Base-by-base conservation (phyloP, 2,797 vertebrate genomes). In the Chromobotia macracanthus region DNA sequence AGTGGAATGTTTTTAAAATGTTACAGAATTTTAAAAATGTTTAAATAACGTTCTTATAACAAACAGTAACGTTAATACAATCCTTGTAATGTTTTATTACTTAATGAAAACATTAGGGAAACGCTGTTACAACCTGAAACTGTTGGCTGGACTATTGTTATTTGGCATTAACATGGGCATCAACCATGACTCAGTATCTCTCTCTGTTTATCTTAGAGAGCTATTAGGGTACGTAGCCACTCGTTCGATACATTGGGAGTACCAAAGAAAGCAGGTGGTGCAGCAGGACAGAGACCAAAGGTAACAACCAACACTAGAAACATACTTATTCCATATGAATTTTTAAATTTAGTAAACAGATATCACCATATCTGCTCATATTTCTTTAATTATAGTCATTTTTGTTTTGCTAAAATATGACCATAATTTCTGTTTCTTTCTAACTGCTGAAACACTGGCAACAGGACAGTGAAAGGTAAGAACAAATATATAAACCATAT, bases 181-280 rank as follows among this genome's bases (percentile, higher is more conserved):
- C 18, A 67, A 16, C 28, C 41, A 35, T 28, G 2, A 50, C 4
- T 61, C 31, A 55, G 44, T 60, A 41, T 79, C 56, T 63, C 25
- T 82, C 41, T 65, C 7, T 48, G n/a, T n/a, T n/a, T n/a, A 35
- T 72, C 66, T 85, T 85, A 96, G 95, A 93, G 95, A 86, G 95
- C 95, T 85, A 96, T 97, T 83, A 88, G 96, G 84, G 96, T 96
- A 58, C 91, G 96, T 74, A 97, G 96, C 87, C 95, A 97, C 88
- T 96, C 95, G 16, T 95, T 97, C 86, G 96, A 97, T 85, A 94
- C 93, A 68, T 91, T 95, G 77, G 95, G 94, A 8, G 90, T 88
- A 0, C 90, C 90, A 35, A 93, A 87, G 79, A 95, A 92, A 84
- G 87, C 61, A n/a, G 84, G 74, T 38, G 84, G 86, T 35, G 84